Percentiles rank a stretch among this genome's conserved stretches.
These are phyloP conservation scores for Uloborus diversus DNA, from an alignment of 1,140 invertebrate genomes.

Conservation along the genomic window DNA sequence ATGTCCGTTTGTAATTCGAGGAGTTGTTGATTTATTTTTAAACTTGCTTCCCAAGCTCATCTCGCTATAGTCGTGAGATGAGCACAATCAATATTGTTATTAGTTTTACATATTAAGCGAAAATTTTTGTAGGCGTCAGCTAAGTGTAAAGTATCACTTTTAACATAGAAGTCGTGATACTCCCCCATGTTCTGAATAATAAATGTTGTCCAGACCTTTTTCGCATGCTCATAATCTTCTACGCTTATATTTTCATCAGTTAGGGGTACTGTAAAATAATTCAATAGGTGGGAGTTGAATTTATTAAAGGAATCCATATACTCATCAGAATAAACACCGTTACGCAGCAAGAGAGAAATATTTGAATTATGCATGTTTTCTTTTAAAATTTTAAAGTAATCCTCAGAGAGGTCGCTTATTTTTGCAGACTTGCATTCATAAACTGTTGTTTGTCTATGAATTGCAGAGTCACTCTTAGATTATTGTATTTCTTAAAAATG, in stretches of 20 bases:
- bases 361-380: not conserved
- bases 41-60: slow-evolving; percentile 1
- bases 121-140: slow-evolving; percentile 7
- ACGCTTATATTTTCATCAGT: not conserved
- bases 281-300: slow-evolving; percentile 1
- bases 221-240: not conserved
- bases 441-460: too few relatives aligned
- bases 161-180: slow-evolving; percentile 7
- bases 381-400: not conserved
- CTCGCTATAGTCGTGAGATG: not conserved
- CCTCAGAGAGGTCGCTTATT: too few relatives aligned
- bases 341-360: not conserved
- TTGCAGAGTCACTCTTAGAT: too few relatives aligned
- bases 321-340: not conserved
- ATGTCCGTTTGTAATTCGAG: slow-evolving; percentile 2
- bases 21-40: not conserved
- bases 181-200: not conserved
- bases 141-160: not conserved
- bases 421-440: too few relatives aligned
- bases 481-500: too few relatives aligned
- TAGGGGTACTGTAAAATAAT: not conserved
- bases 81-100: not conserved
- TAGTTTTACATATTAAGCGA: not conserved
- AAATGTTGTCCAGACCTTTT: not conserved
- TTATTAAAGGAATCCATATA: slow-evolving; percentile 8